Evolutionary conservation across 2,888 invertebrate species (phyloP).

Genomic region (Polietes domitor): DNA sequence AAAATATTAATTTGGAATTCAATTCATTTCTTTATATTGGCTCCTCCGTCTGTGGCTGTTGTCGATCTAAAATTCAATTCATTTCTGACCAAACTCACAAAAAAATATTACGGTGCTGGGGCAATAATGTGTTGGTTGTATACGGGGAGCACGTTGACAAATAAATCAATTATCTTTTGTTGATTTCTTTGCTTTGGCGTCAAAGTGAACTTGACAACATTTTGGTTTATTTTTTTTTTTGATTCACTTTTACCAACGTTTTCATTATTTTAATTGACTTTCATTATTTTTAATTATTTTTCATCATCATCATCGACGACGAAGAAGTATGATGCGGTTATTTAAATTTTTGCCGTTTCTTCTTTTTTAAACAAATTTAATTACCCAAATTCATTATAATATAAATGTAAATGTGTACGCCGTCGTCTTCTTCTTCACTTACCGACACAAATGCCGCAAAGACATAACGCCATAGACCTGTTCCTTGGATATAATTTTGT

Average conservation of each 20-base stretch:
- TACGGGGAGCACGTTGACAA: no score
- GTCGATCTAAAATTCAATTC: not conserved
- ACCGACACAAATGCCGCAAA: constrained; percentile 87
- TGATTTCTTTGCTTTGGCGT: not conserved
- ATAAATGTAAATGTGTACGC: no score
- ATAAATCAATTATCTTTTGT: constrained; percentile 28
- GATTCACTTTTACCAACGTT: not conserved
- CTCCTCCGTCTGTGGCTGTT: no score
- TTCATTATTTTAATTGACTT: constrained; percentile 36
- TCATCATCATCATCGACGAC: not conserved
- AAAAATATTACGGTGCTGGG: not conserved
- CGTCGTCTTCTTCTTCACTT: constrained; percentile 67
- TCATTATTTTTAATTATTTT: constrained; percentile 24
- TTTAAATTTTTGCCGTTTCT: not conserved
- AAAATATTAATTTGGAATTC: no score
- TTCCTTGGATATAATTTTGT: constrained; percentile 77
- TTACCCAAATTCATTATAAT: constrained; percentile 1
- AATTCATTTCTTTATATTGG: no score
- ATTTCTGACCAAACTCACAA: not conserved
- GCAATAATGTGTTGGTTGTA: no score
- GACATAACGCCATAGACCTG: constrained; percentile 82
- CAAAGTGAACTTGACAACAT: not conserved
- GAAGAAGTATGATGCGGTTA: not conserved
- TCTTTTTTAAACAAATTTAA: constrained; percentile 24
- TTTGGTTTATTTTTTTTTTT: not conserved